Conservation (phyloP, 2,113 vertebrate species). For the Reinhardtius hippoglossoides region DNA sequence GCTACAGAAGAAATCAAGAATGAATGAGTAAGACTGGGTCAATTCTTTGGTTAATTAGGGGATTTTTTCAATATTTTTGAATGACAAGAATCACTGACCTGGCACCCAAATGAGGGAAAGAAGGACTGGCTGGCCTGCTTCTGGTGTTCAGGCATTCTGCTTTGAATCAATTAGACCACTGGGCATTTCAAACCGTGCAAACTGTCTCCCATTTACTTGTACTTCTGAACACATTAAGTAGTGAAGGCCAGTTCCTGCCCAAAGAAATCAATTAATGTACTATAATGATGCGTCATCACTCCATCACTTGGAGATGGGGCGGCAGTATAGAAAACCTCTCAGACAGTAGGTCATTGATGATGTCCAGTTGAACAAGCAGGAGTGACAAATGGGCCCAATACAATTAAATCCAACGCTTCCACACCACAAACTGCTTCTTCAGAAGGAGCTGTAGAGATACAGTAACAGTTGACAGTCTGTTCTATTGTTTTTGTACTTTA, state of each 20-base stretch:
- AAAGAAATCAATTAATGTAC: conserved; percentile 13
- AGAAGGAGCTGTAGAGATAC: background rate
- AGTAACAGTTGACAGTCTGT: background rate
- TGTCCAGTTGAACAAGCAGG: background rate
- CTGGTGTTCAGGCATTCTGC: background rate
- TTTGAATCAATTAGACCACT: conserved; percentile 59
- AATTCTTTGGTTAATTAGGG: too few species aligned
- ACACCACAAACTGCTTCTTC: background rate
- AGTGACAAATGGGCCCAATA: background rate
- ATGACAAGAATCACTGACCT: too few species aligned
- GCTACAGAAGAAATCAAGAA: too few species aligned
- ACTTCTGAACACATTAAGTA: conserved; percentile 16
- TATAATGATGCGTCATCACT: background rate
- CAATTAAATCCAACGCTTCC: background rate
- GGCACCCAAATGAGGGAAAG: too few species aligned
- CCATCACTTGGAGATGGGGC: background rate
- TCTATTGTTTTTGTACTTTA: background rate
- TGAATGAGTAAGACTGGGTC: too few species aligned
- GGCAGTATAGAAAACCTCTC: background rate
- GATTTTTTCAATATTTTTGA: too few species aligned
- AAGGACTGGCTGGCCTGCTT: background rate
- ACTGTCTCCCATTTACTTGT: conserved; percentile 22
- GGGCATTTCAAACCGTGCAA: background rate
- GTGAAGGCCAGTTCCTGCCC: conserved; percentile 12
- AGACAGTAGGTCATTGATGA: background rate